Evolutionary conservation across 1,140 invertebrate genomes (phyloP).

Genomic region (Stegodyphus dumicola): DNA sequence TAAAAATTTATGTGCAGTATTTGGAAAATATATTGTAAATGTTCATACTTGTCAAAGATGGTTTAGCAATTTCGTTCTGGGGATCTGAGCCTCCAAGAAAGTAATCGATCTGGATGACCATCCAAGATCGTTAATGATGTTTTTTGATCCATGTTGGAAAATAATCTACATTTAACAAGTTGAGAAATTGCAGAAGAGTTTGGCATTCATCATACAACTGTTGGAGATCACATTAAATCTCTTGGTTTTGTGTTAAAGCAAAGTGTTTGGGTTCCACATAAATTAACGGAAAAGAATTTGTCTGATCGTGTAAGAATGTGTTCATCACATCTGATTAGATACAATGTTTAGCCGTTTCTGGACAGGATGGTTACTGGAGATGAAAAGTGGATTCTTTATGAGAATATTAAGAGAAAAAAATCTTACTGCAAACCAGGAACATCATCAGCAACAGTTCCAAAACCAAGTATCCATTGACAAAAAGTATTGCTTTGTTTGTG

Average conservation of each 20-base stretch:
- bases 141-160: background rate
- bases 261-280: constrained; percentile 39
- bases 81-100: background rate
- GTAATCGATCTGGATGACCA: background rate
- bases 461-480: background rate
- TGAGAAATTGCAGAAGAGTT: background rate
- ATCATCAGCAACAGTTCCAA: background rate
- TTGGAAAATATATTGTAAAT: too few species aligned
- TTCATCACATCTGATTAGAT: constrained; percentile 6
- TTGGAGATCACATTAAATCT: constrained; percentile 28
- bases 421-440: background rate
- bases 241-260: constrained; percentile 30
- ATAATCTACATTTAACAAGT: background rate
- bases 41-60: too few species aligned
- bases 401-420: background rate
- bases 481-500: too few species aligned
- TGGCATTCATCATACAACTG: background rate
- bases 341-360: background rate
- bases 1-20: too few species aligned
- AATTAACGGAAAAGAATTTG: constrained; percentile 32
- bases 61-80: too few species aligned
- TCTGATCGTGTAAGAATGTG: constrained; percentile 25
- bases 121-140: background rate
- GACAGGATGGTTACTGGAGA: background rate
- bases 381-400: background rate